These are phyloP conservation scores for Tineola bisselliella DNA, from an alignment of 2,888 invertebrate genomes.

Conservation along the genomic window DNA sequence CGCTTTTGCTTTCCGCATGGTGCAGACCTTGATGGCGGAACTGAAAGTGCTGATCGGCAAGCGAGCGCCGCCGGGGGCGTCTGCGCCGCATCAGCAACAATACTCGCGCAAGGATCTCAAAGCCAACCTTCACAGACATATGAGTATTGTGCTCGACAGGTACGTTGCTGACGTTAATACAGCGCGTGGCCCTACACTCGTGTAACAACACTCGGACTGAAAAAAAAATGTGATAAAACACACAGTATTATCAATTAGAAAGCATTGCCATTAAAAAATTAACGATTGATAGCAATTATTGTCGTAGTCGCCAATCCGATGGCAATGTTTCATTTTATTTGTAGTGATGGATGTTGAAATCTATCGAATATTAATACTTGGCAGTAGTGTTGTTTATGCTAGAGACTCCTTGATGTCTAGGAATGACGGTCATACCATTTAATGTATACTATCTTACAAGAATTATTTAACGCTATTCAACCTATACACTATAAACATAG, in stretches of 20 bases:
- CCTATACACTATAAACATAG: not conserved
- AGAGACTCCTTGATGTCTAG: not conserved
- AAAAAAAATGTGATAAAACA: not conserved
- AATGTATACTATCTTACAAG: not conserved
- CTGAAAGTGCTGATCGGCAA: constrained; percentile 64
- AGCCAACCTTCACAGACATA: constrained; percentile 62
- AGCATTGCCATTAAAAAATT: not conserved
- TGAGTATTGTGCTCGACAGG: constrained; percentile 66
- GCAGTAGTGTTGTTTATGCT: constrained; percentile 20
- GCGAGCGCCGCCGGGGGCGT: constrained; percentile 42
- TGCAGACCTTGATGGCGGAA: constrained; percentile 63
- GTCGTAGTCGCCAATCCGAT: constrained; percentile 12
- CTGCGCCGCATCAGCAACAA: constrained; percentile 38
- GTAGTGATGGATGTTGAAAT: constrained; percentile 26
- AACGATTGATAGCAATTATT: constrained; percentile 1
- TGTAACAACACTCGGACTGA: not conserved
- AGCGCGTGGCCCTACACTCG: not conserved
- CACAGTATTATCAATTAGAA: not conserved
- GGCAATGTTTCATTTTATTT: constrained; percentile 29
- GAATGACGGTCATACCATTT: not conserved
- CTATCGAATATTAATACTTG: constrained; percentile 26
- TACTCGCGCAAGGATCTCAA: constrained; percentile 59
- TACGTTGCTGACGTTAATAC: constrained; percentile 21
- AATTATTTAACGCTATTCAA: not conserved
- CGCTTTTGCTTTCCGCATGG: constrained; percentile 59